Evolutionary conservation across 2,113 vertebrate species (phyloP).

Genomic region (Otocyon megalotis): DNA sequence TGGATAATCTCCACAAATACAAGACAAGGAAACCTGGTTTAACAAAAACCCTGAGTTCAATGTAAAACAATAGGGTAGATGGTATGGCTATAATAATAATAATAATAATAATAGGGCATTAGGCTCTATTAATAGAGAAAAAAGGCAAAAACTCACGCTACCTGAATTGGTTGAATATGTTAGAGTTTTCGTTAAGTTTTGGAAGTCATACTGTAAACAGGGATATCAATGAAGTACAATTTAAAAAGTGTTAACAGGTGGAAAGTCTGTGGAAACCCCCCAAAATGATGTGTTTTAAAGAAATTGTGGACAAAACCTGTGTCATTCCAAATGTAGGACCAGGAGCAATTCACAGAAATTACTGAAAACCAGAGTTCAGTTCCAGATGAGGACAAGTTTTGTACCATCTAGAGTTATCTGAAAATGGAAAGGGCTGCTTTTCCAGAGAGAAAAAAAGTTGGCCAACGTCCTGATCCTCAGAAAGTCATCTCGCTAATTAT

Average conservation of each 20-base stretch:
- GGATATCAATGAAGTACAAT: neutral
- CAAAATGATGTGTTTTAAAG: neutral
- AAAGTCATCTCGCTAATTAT: conserved; percentile 32
- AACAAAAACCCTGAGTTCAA: neutral
- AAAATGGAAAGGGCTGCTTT: neutral
- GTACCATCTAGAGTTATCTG: neutral
- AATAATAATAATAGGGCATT: neutral
- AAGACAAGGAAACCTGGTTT: neutral
- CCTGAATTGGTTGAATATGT: neutral
- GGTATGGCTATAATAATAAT: neutral
- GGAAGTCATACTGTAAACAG: neutral
- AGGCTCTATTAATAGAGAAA: neutral
- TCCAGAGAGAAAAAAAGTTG: neutral
- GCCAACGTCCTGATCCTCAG: neutral
- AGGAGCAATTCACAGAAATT: neutral
- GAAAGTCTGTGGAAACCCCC: neutral
- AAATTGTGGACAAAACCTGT: neutral
- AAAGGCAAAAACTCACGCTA: neutral
- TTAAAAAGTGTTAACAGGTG: neutral
- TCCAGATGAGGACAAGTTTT: neutral
- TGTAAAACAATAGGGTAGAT: neutral
- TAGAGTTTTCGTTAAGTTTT: neutral
- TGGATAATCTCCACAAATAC: neutral
- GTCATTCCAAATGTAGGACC: fast-evolving
- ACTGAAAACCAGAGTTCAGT: neutral